These are phyloP conservation scores for Micropoecilia bifurca DNA, from an alignment of 2,797 vertebrate genomes.

Conservation along the genomic window DNA sequence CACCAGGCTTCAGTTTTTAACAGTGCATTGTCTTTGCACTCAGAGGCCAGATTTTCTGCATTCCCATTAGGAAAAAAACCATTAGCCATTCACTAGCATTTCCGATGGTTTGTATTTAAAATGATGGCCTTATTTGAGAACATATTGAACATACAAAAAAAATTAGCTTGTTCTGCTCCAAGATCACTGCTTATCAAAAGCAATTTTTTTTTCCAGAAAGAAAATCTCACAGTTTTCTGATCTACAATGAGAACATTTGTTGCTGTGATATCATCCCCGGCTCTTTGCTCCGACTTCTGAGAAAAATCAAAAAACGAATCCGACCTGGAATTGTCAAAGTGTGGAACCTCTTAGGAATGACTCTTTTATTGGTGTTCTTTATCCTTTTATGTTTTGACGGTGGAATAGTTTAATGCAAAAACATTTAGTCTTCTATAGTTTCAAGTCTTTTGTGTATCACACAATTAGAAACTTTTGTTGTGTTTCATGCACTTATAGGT, in stretches of 20 bases:
- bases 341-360: neutral
- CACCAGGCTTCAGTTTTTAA: neutral
- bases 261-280: neutral
- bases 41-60: neutral
- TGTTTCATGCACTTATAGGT: neutral
- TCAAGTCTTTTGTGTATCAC: neutral
- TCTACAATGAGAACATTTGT: neutral
- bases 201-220: too few relatives aligned
- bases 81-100: neutral
- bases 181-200: too few relatives aligned
- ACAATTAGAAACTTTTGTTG: neutral
- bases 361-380: neutral
- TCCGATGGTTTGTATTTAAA: neutral
- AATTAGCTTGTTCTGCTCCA: neutral
- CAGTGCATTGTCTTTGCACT: neutral
- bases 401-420: neutral
- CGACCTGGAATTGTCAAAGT: neutral
- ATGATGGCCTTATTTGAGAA: neutral
- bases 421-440: neutral
- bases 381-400: neutral
- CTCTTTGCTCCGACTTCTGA: neutral
- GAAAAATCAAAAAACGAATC: neutral
- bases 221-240: neutral
- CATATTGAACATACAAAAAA: neutral
- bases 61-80: neutral